Conservation (phyloP, 2,113 vertebrate genomes). For the Ariopsis seemanni region DNA sequence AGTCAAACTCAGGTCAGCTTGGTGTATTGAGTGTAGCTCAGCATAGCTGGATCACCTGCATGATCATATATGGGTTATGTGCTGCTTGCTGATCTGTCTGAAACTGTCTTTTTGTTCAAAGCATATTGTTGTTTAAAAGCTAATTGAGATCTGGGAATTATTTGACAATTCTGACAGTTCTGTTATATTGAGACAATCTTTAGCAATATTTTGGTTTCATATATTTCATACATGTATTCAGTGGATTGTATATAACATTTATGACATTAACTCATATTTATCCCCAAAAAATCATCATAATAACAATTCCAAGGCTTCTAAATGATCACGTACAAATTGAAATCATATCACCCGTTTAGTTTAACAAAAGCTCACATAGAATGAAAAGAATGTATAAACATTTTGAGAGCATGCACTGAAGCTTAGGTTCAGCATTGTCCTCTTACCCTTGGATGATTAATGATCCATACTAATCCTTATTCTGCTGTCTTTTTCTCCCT, state of each 20-base stretch:
- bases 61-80: conserved; percentile 16
- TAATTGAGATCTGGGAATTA: not conserved
- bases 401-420: not conserved
- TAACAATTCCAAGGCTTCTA: not conserved
- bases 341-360: not conserved
- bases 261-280: not conserved
- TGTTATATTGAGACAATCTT: not conserved
- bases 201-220: not conserved
- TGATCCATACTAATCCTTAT: conserved; percentile 65
- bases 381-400: not conserved
- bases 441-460: conserved; percentile 62
- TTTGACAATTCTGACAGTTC: not conserved
- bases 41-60: not conserved
- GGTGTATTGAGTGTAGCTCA: not conserved
- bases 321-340: not conserved
- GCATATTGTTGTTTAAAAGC: not conserved
- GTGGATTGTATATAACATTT: not conserved
- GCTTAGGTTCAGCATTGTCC: conserved; percentile 48
- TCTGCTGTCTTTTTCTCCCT: conserved; percentile 66
- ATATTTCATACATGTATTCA: not conserved
- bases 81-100: conserved; percentile 17
- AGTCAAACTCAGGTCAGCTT: not conserved
- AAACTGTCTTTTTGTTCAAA: not conserved
- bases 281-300: too few species aligned
- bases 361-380: not conserved